A percentile compares a stretch with the other conserved stretches of the same genome.
Conservation (phyloP, 1,140 invertebrate genomes). For the Bombus sylvicola region DNA sequence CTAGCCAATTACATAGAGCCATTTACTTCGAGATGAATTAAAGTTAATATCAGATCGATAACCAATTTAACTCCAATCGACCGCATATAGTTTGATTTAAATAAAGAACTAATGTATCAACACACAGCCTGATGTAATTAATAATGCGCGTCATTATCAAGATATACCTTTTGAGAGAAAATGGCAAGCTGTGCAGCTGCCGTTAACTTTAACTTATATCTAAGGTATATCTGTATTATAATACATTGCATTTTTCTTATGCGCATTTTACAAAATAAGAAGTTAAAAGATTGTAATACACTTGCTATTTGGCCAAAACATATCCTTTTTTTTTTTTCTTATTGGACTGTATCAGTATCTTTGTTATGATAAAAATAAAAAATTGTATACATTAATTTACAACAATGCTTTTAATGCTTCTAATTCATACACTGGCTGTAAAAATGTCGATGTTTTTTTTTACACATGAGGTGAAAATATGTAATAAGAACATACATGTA, state of each 20-base stretch:
- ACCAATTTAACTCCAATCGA: not conserved
- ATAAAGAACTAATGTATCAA: conserved; percentile 10
- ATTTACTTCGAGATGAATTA: conserved; percentile 33
- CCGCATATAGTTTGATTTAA: not conserved
- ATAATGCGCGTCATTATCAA: not conserved
- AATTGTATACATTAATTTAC: conserved; percentile 31
- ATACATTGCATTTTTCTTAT: conserved; percentile 1
- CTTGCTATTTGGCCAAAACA: not conserved
- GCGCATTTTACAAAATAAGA: conserved; percentile 29
- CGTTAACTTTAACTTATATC: conserved; percentile 35
- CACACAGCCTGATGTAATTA: conserved; percentile 7
- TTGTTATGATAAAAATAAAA: conserved; percentile 27
- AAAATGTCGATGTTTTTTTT: conserved; percentile 42
- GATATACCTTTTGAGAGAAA: not conserved
- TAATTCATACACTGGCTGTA: conserved; percentile 48
- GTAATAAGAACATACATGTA: conserved; percentile 24
- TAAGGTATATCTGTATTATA: conserved; percentile 15
- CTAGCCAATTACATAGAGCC: conserved; percentile 32
- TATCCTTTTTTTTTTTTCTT: not conserved
- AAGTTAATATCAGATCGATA: conserved; percentile 17
- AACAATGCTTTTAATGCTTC: conserved; percentile 46
- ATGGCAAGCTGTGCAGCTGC: not conserved
- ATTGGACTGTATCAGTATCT: not conserved
- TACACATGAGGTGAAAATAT: conserved; percentile 9
- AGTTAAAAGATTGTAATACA: conserved; percentile 5